Conservation (phyloP, 1,140 invertebrate genomes). For the Himalopsyche phryganea region DNA sequence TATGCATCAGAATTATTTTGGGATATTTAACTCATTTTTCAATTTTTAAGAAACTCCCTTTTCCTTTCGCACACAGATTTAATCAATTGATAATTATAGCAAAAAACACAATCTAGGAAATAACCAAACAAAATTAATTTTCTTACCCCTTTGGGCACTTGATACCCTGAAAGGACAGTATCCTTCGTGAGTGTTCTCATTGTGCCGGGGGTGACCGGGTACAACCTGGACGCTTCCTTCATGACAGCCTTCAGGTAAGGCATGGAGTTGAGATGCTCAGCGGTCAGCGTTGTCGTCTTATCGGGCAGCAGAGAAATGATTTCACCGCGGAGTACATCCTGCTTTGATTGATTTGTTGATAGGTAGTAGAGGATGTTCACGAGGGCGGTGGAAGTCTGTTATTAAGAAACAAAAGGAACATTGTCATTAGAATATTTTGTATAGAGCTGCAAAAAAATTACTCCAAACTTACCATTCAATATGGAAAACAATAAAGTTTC, state of each 20-base stretch:
- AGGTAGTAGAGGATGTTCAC: slow-evolving; percentile 54
- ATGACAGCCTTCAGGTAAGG: slow-evolving; percentile 63
- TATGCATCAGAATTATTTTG: too few species aligned
- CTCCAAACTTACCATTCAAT: too few species aligned
- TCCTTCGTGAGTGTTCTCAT: slow-evolving; percentile 51
- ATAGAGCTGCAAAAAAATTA: too few species aligned
- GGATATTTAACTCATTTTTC: too few species aligned
- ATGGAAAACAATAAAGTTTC: too few species aligned
- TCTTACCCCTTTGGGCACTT: slow-evolving; percentile 60
- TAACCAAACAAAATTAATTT: too few species aligned
- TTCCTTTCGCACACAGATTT: too few species aligned
- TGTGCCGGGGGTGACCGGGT: slow-evolving; percentile 53
- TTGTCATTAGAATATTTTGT: too few species aligned
- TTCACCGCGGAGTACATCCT: slow-evolving; percentile 57
- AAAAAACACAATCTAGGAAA: too few species aligned
- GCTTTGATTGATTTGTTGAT: slow-evolving; percentile 51
- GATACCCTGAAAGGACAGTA: slow-evolving; percentile 55
- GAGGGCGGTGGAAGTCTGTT: slow-evolving; percentile 39
- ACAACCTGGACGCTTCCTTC: slow-evolving; percentile 60
- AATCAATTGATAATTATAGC: too few species aligned
- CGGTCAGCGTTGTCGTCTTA: slow-evolving; percentile 49
- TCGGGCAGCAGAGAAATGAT: slow-evolving; percentile 47
- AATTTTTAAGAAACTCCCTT: too few species aligned
- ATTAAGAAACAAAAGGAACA: background rate
- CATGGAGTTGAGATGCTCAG: slow-evolving; percentile 52